A percentile compares a stretch with the other conserved stretches of the same genome.
These are phyloP conservation scores for Heliconius sara DNA, from an alignment of 2,888 invertebrate genomes.

Conservation along the genomic window DNA sequence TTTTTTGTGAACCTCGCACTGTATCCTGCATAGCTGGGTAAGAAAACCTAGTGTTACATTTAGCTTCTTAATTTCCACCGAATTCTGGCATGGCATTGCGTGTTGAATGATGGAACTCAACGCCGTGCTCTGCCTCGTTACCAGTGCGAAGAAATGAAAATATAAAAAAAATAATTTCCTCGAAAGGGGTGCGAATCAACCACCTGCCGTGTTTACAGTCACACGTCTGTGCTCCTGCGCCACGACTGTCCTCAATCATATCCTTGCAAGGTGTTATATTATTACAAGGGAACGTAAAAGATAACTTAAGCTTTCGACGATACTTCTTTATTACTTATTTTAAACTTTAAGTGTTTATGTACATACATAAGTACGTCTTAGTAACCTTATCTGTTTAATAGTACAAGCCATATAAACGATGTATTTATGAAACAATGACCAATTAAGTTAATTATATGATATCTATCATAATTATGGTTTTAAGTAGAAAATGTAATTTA, in stretches of 20 bases:
- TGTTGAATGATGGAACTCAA: no score
- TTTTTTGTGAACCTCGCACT: no score
- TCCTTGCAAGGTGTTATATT: no score
- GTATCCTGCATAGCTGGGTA: no score
- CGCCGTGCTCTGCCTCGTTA: no score
- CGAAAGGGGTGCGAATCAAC: no score
- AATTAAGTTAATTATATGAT: background rate
- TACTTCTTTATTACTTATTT: background rate
- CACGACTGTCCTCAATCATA: background rate
- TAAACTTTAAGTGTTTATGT: background rate
- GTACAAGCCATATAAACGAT: background rate
- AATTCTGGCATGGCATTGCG: no score
- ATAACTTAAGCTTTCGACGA: background rate
- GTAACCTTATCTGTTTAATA: constrained; percentile 9
- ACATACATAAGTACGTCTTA: background rate
- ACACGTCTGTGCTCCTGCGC: background rate
- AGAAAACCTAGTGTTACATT: no score
- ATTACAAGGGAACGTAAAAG: no score
- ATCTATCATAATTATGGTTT: background rate
- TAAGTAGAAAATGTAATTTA: background rate
- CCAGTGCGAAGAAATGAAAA: no score
- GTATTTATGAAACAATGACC: constrained; percentile 13
- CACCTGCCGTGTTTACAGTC: background rate
- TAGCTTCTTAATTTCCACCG: no score
- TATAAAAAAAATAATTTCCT: no score